Evolutionary conservation across 2,888 invertebrate species (phyloP), one percentile per base, ranked within the genome.

Genomic region (Automeris io): DNA sequence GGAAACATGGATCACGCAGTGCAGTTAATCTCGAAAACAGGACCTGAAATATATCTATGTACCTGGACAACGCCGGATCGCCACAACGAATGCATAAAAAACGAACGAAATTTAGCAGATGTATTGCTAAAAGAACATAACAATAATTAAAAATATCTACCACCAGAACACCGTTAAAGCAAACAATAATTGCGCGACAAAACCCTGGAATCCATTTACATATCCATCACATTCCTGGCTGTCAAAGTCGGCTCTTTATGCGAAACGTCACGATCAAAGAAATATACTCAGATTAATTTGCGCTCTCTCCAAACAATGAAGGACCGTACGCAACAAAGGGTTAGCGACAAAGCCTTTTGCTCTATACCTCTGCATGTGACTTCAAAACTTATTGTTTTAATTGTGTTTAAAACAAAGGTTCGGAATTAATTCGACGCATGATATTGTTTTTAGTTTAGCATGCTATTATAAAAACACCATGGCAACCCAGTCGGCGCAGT

Each of bases 361-460:
- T 74, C 83, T 83, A 82, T 78, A 76, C 77, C 86, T 79, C 86
- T 82, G 86, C 86, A 83, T 85, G 86, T 82, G 83, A 83, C 79
- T 85, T 58, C 47, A 46, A 54, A 57, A 63, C 57, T 71, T 59
- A 74, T 85, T 82, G 81, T 85, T 82, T 79, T 71, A 73, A 71
- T 77, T 77, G 69, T 72, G 65, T 66, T 63, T 61, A 57, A 74
- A 78, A 83, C 79, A 82, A 83, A 66, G 61, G 64, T 54, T 54
- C 55, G 50, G 46, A 72, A 67, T 80, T 75, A 76, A 77, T 76
- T 71, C 65, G 54, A 62, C 70, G 70, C 63, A 68, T 62, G 56
- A 24, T 35, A 35, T 40, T 43, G 37, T 45, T 55, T 52, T 46
- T 44, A 32, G 38, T 47, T 54, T 40, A 11, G 42, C n/a, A n/a